Percentiles rank a stretch among this genome's conserved stretches.
Evolutionary conservation across 2,888 invertebrate species (phyloP).

Genomic region (Copidosoma aretas): DNA sequence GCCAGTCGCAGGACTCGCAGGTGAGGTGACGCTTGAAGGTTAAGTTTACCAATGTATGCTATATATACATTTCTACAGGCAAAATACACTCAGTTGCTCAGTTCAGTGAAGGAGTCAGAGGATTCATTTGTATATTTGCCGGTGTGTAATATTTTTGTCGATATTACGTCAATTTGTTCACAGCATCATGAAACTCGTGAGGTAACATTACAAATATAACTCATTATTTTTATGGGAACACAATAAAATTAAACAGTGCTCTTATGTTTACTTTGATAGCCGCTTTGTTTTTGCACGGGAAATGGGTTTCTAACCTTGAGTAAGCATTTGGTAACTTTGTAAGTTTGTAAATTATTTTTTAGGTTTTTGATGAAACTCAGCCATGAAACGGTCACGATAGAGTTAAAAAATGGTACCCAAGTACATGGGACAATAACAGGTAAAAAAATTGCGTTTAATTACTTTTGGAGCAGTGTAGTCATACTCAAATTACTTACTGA

Average conservation of each 20-base stretch:
- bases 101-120: no score
- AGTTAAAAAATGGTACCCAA: slow-evolving; percentile 98
- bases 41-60: no score
- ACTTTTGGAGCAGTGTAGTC: no score
- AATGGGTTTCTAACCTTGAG: slow-evolving; percentile 30
- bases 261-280: not conserved
- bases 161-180: slow-evolving; percentile 7
- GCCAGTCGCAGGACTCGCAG: no score
- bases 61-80: no score
- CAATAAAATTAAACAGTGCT: no score
- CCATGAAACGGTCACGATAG: slow-evolving; percentile 99
- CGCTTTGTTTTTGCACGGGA: slow-evolving; percentile 14
- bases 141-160: slow-evolving; percentile 23
- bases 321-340: slow-evolving; percentile 8
- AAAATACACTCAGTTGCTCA: no score
- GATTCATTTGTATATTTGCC: slow-evolving; percentile 3
- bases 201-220: slow-evolving; percentile 44
- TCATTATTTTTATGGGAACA: not conserved
- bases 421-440: slow-evolving; percentile 94
- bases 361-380: slow-evolving; percentile 99
- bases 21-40: no score
- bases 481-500: no score
- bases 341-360: not conserved
- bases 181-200: slow-evolving; percentile 56
- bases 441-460: slow-evolving; percentile 42